Evolutionary conservation across 1,140 invertebrate genomes (phyloP), one percentile per base, ranked within the genome.

Genomic region (Dinoponera quadriceps): DNA sequence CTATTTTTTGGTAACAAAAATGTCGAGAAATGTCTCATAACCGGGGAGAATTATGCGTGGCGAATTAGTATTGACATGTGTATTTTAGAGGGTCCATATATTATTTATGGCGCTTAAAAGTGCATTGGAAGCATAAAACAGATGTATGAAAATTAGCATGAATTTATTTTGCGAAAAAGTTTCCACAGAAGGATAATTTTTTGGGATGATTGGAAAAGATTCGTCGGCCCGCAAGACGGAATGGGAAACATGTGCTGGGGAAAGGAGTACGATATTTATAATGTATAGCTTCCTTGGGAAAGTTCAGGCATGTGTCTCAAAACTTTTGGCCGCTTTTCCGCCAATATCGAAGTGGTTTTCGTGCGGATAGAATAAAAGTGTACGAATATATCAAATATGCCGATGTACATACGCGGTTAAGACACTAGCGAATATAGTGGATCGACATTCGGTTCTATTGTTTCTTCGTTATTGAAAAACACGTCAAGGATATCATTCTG

Each of bases 221-320:
- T 69, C 60, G 13, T 65, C 78, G 5, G 2, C 27, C 0, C 13
- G 33, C 51, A 72, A 68, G 27, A 65, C n/a, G 1, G 48, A 33
- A 29, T 65, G 55, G 49, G 57, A 73, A 86, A 54, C 11, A 22
- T 63, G 55, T 27, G 63, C 48, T 29, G 85, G 75, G 49, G 62
- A 74, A 78, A 83, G 66, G 57, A 85, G 83, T 77, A 78, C 66
- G 90, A 89, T 88, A 92, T 92, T 90, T 91, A 91, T 91, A 90
- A 92, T 92, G 90, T 90, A 92, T 90, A 90, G 91, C 89, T 91
- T 90, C 87, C 87, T 90, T 87, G 88, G 87, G 88, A 91, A 89
- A 91, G 83, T 91, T 84, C 90, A 84, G 90, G 90, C 86, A 84
- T 91, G 87, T 91, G 91, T 91, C 89, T 91, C 91, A 87, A 91